Base-by-base conservation (phyloP, 2,113 vertebrate genomes). In the Scolopax mira region DNA sequence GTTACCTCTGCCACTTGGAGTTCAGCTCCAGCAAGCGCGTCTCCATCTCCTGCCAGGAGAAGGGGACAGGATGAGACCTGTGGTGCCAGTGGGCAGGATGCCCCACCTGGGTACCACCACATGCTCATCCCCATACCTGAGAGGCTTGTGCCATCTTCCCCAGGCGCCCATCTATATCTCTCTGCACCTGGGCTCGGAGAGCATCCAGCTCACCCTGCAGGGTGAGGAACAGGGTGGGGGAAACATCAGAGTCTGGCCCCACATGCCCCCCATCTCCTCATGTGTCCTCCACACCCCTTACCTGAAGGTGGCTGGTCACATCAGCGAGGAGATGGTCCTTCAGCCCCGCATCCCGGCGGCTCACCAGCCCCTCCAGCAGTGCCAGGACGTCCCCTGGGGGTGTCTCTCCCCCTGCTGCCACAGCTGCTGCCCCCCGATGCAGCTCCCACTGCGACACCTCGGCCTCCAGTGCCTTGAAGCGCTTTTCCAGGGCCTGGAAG, bases 401-500 rank as follows among this genome's bases (percentile, higher is more conserved):
- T 2, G 93, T 79, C 16, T 96, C 74, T 28, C 77, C 64, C 1
- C 72, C 87, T 0, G 65, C 83, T 5, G 80, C 41, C 62, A 75
- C 61, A 7, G 85, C 69, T 42, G 74, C 77, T 0, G 71, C 85
- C 19, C 92, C 93, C 9, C 1, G 91, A 13, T 2, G 92, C 66
- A 98, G 95, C 61, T 98, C 96, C 88, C 97, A 96, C 23, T 57
- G 79, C 0, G 96, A 66, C 28, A 97, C 93, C 31, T 96, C 95
- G 0, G 96, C 83, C 73, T 98, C 97, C 52, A 98, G 92, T 0
- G 80, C 82, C 30, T 98, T 96, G 9, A 98, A 97, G 48, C 97
- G 97, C 89, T 96, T 97, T 89, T 98, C 98, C 90, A 98, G 92
- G 8, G 97, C 91, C 55, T 98, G 97, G 16, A 98, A 94, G 23